Base-by-base conservation (phyloP, 2,888 invertebrate genomes). In the Stenchaetothrips biformis region DNA sequence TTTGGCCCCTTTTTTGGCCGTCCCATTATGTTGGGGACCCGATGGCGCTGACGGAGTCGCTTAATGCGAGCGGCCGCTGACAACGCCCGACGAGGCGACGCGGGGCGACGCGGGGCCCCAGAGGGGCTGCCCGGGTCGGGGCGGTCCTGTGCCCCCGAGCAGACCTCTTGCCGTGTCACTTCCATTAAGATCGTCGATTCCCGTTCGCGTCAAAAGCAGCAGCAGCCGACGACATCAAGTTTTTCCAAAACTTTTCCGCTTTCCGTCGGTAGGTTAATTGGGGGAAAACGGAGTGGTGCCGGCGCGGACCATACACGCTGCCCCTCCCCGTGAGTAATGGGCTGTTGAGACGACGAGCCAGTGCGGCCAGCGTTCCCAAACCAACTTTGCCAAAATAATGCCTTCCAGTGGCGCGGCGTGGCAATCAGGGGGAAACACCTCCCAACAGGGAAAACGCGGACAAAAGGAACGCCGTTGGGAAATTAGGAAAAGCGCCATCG, bases 161-260 rank as follows among this genome's bases (percentile, higher is more conserved):
- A 21, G 67, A 8, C 25, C 67, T 25, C 67, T 74, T 74, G 21
- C 67, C 67, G 67, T 25, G 67, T 74, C 67, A 25, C 25, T 74
- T 74, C 67, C 25, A 74, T 74, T 74, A 74, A 74, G 25, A 74
- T 25, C 21, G 67, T 74, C 67, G 21, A 25, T 74, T 11, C 67
- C 37, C 21, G 21, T 11, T 74, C 21, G 67, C 8, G 67, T 21
- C 67, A 74, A 25, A 74, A 25, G 67, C 25, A 9, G 67, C 7
- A 11, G 16, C 16, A 13, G 16, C 7, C 25, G 21, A 7, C 9
- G 67, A 21, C 4, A 4, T 8, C 53, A 53, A 25, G 7, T 25
- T 74, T 21, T 59, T 74, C 25, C 21, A 13, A 74, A 74, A 74
- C 67, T 74, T 25, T 59, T 16, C 37, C 37, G 37, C 37, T 37